Evolutionary conservation across 2,113 vertebrate genomes (phyloP).

Genomic region (Crotalus helleri): DNA sequence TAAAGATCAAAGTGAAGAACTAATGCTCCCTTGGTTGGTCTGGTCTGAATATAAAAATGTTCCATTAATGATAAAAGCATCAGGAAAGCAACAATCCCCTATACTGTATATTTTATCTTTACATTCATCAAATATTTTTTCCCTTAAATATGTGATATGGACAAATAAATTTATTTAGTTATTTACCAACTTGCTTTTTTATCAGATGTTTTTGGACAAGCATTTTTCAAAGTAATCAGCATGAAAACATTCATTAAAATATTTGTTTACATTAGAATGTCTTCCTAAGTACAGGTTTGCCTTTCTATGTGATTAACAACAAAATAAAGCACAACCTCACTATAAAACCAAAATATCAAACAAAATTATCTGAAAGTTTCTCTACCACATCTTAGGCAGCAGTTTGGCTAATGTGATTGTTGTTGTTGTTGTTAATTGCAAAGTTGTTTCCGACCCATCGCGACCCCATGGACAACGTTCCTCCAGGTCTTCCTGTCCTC

Average conservation of each 20-base stretch:
- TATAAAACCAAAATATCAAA: neutral
- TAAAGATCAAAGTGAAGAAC: slow-evolving; percentile 17
- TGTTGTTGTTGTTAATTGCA: no score
- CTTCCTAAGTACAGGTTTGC: neutral
- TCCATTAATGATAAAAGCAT: neutral
- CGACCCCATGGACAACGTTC: no score
- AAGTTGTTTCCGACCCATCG: no score
- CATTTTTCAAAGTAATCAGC: neutral
- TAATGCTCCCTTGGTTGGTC: neutral
- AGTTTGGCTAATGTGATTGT: neutral
- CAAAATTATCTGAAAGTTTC: neutral
- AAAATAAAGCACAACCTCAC: neutral
- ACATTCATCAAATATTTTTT: neutral
- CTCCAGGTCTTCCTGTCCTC: no score
- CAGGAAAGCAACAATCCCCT: neutral
- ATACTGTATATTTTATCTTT: neutral
- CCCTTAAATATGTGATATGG: neutral
- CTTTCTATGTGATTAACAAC: neutral
- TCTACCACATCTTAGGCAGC: neutral
- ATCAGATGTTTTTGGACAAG: neutral
- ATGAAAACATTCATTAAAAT: neutral
- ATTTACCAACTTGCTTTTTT: neutral
- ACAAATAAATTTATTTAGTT: neutral
- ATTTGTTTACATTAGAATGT: neutral
- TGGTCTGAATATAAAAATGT: neutral